Evolutionary conservation across 2,797 vertebrate species (phyloP), one percentile per base, ranked within the genome.

Genomic region (Sarcoramphus papa): DNA sequence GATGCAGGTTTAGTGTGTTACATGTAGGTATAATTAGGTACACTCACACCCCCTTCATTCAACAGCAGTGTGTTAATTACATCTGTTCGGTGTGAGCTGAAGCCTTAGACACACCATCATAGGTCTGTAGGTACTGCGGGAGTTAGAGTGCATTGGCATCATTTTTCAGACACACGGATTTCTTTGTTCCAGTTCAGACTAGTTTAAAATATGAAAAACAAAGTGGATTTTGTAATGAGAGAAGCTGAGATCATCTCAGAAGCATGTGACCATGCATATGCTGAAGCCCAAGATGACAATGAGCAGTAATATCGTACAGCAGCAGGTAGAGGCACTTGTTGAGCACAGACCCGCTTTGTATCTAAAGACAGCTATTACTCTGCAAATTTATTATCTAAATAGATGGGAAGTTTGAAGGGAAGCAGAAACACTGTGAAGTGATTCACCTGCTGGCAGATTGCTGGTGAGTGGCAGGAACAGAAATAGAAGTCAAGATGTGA

Each of bases 111-210:
- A 5, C n/a, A 4, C 12, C 14, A 1, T 17, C 21, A 0, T 15
- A 4, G 2, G 6, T 18, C 68, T 47, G 28, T 13, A n/a, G 51
- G 23, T 48, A 12, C 82, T n/a, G 18, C 43, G 15, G 92, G 35
- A 73, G 25, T 10, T 16, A 2, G 24, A 33, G n/a, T 14, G 17
- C n/a, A 0, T n/a, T 11, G 53, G 51, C 75, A 47, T 20, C 12
- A 0, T 28, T 75, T 48, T 30, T 19, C 35, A 33, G 41, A 3
- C 24, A 9, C 16, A 4, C 1, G 0, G 2, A 6, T 60, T 72
- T 9, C 27, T 56, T 64, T 78, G 5, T 47, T 63, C 53, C 76
- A 16, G 5, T 14, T 6, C 63, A 43, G 45, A 14, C 3, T 8
- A 4, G 23, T 20, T 53, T 13, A 56, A 92, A 83, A 57, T 18